Evolutionary conservation across 2,113 vertebrate genomes (phyloP).

Genomic region (Recurvirostra avosetta): DNA sequence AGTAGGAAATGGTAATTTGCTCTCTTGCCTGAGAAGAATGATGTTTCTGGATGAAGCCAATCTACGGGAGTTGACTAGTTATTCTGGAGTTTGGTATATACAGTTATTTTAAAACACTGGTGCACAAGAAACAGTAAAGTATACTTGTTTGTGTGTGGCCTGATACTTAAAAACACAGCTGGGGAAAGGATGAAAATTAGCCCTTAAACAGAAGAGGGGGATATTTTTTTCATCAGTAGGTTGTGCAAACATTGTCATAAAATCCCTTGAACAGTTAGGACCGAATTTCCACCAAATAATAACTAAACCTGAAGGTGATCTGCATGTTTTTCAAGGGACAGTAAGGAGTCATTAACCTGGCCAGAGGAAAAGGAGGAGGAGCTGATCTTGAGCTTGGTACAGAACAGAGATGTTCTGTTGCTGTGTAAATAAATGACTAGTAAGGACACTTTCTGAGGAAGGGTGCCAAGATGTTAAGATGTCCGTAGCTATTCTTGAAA

Average conservation of each 20-base stretch:
- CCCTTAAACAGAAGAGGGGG: accelerated
- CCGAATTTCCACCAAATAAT: not conserved
- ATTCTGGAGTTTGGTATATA: not conserved
- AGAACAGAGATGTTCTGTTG: not conserved
- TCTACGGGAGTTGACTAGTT: not conserved
- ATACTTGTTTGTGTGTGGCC: not conserved
- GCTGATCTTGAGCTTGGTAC: not conserved
- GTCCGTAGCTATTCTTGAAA: not conserved
- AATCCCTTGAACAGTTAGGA: not conserved
- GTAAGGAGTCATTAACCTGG: not conserved
- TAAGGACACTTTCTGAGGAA: not conserved
- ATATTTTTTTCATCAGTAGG: accelerated
- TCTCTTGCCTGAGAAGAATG: not conserved
- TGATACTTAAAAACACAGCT: accelerated
- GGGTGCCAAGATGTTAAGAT: not conserved
- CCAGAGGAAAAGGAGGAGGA: not conserved
- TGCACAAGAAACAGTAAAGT: not conserved
- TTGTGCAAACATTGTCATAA: not conserved
- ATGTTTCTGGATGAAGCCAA: not conserved
- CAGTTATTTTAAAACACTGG: not conserved
- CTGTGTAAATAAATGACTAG: not conserved
- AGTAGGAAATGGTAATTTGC: not conserved
- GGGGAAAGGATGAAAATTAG: not conserved
- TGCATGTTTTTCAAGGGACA: not conserved
- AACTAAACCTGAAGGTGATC: accelerated